Evolutionary conservation across 2,797 vertebrate species (phyloP).

Genomic region (Emydoidea blandingii): DNA sequence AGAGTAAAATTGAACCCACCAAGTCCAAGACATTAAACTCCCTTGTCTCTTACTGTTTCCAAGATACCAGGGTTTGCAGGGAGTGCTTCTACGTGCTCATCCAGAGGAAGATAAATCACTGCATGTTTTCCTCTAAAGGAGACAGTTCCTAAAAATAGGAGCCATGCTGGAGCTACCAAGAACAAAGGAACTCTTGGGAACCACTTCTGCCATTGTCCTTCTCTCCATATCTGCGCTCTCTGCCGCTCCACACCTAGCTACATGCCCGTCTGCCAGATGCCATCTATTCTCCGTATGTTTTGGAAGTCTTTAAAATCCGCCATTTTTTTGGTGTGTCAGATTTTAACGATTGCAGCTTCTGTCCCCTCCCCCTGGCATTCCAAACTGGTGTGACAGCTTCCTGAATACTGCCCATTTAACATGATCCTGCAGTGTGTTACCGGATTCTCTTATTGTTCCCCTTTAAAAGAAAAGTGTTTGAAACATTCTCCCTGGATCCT

Average conservation of each 20-base stretch:
- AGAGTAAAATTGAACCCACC: conserved; percentile 28
- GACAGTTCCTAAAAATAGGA: conserved; percentile 79
- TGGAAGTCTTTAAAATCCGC: not conserved
- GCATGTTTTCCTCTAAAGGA: conserved; percentile 75
- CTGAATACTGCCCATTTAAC: not conserved
- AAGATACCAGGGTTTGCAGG: conserved; percentile 28
- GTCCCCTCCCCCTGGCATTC: not conserved
- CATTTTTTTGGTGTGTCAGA: not conserved
- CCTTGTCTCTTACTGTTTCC: conserved; percentile 28
- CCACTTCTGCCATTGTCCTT: not conserved
- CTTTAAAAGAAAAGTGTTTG: not conserved
- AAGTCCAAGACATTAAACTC: conserved; percentile 6
- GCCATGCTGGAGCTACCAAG: conserved; percentile 23
- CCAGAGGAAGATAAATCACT: conserved; percentile 52
- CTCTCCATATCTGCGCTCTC: accelerated
- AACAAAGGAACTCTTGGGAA: conserved; percentile 71
- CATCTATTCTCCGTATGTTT: accelerated
- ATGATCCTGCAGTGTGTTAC: not conserved
- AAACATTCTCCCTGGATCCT: not conserved
- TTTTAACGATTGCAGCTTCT: not conserved
- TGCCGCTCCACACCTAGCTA: not conserved
- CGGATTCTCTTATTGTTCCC: accelerated
- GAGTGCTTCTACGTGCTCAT: conserved; percentile 22
- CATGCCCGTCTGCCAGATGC: not conserved
- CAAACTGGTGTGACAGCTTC: not conserved